Evolutionary conservation across 2,113 vertebrate species (phyloP).

Genomic region (Tapirus terrestris): DNA sequence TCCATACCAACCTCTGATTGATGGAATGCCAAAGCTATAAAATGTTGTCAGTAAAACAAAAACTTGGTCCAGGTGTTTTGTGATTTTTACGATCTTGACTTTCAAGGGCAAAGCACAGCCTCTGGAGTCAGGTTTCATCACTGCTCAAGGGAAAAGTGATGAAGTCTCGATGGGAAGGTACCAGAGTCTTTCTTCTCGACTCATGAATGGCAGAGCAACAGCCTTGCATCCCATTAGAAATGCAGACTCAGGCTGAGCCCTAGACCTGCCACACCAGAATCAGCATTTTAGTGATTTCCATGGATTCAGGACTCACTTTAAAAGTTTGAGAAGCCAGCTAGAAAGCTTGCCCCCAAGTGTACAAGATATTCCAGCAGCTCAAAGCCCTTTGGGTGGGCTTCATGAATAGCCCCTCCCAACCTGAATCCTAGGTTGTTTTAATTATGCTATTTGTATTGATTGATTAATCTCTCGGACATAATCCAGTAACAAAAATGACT

Average conservation of each 20-base stretch:
- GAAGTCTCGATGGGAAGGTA: not conserved
- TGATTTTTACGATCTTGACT: constrained; percentile 42
- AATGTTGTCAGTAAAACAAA: constrained; percentile 55
- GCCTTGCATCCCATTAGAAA: not conserved
- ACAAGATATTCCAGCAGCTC: not conserved
- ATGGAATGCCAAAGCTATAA: constrained; percentile 41
- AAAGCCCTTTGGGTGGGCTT: not conserved
- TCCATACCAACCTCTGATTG: constrained; percentile 51
- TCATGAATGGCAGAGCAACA: not conserved
- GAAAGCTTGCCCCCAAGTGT: not conserved
- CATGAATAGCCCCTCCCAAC: not conserved
- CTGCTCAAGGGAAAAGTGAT: not conserved
- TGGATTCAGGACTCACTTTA: not conserved
- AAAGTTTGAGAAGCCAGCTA: not conserved
- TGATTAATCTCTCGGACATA: not conserved
- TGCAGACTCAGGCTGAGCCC: not conserved
- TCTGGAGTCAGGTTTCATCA: not conserved
- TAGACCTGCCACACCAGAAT: not conserved
- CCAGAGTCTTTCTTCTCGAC: not conserved
- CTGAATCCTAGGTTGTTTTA: not conserved
- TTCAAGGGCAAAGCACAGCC: constrained; percentile 52
- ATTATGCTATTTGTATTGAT: not conserved
- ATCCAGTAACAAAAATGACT: not conserved
- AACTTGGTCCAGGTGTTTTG: constrained; percentile 6
- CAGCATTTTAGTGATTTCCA: not conserved